Conservation (phyloP, 2,888 invertebrate genomes). For the Trisateles emortualis region DNA sequence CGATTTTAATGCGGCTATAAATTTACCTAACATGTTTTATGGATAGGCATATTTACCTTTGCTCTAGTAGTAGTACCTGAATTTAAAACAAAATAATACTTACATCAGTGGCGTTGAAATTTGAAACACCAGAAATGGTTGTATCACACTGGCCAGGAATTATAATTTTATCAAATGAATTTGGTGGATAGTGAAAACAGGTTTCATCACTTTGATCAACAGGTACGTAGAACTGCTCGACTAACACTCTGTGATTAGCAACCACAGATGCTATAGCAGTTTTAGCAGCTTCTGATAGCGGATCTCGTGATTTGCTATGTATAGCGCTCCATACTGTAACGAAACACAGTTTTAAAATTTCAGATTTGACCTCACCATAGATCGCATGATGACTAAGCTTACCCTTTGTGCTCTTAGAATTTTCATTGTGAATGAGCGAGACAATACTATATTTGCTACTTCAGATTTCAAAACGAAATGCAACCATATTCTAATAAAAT, state of each 20-base stretch:
- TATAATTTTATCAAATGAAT: conserved; percentile 57
- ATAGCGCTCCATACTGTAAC: conserved; percentile 77
- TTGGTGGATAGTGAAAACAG: conserved; percentile 75
- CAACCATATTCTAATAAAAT: no score
- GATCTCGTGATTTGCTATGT: conserved; percentile 62
- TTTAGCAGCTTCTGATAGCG: conserved; percentile 52
- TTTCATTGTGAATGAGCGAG: no score
- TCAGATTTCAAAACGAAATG: no score
- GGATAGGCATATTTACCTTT: no score
- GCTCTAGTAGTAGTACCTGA: not conserved
- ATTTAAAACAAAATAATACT: conserved; percentile 19
- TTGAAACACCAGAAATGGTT: conserved; percentile 58
- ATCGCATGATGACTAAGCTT: no score
- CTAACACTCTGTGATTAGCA: conserved; percentile 53
- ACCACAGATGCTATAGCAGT: conserved; percentile 55
- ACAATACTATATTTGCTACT: no score
- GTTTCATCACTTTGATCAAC: conserved; percentile 62
- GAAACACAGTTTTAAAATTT: not conserved
- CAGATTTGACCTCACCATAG: no score
- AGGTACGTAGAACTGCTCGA: conserved; percentile 57
- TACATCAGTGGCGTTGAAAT: conserved; percentile 64
- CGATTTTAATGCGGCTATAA: no score
- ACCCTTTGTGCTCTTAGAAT: no score
- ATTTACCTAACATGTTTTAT: no score
- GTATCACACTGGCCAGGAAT: conserved; percentile 74